Evolutionary conservation across 2,113 vertebrate species (phyloP).

Genomic region (Glaucidium brasilianum): DNA sequence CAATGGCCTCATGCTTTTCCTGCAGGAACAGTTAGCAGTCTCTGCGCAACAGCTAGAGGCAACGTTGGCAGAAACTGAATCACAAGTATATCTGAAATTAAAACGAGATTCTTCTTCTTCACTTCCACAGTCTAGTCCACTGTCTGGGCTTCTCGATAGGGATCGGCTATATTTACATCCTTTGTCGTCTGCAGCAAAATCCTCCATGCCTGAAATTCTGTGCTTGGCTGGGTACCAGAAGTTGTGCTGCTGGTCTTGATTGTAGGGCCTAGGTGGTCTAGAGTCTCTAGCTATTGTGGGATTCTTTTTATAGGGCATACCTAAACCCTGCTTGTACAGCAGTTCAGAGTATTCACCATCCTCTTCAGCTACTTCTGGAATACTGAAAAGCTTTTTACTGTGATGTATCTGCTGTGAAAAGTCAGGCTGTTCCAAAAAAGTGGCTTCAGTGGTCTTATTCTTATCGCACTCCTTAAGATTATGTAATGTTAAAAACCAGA

Average conservation of each 20-base stretch:
- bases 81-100: slow-evolving; percentile 63
- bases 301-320: slow-evolving; percentile 31
- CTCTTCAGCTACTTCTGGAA: slow-evolving; percentile 95
- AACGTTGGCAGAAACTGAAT: slow-evolving; percentile 13
- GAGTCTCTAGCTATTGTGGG: slow-evolving; percentile 3
- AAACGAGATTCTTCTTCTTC: slow-evolving; percentile 85
- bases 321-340: slow-evolving; percentile 63
- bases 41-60: slow-evolving; percentile 55
- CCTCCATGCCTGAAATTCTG: slow-evolving; percentile 65
- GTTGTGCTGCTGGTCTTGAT: slow-evolving; percentile 62
- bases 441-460: slow-evolving; percentile 77
- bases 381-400: slow-evolving; percentile 93
- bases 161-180: slow-evolving; percentile 67
- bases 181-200: slow-evolving; percentile 69
- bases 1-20: slow-evolving; percentile 68
- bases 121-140: slow-evolving; percentile 95
- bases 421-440: slow-evolving; percentile 85
- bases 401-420: slow-evolving; percentile 83
- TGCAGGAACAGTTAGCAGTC: slow-evolving; percentile 68
- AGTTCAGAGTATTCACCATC: slow-evolving; percentile 70
- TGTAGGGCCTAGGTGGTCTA: slow-evolving; percentile 40
- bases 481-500: slow-evolving; percentile 76
- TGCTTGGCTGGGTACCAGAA: slow-evolving; percentile 58
- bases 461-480: slow-evolving; percentile 82
- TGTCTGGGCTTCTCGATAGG: slow-evolving; percentile 89